Percentiles rank a stretch among this genome's conserved stretches.
Evolutionary conservation across 2,797 vertebrate species (phyloP).

Genomic region (Parauchenoglanis punctatus): DNA sequence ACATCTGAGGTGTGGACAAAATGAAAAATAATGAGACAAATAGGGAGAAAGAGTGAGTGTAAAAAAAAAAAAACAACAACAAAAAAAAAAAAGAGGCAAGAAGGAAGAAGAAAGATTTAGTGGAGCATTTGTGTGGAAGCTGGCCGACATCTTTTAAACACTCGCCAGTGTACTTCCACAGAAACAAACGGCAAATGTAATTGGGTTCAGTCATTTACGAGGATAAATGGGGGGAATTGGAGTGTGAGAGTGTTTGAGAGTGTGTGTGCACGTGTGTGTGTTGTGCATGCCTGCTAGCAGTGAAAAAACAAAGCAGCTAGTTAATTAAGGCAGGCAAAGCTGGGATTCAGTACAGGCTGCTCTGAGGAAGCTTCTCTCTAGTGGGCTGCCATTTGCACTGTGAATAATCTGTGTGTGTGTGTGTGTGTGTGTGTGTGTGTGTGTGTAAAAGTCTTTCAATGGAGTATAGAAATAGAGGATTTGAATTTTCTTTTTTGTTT

Average conservation of each 20-base stretch:
- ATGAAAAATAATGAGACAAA: constrained; percentile 14
- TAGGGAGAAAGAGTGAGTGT: background rate
- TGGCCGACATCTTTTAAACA: constrained; percentile 24
- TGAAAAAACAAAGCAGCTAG: constrained; percentile 33
- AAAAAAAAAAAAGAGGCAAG: background rate
- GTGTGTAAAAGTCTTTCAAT: background rate
- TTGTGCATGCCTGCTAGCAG: constrained; percentile 24
- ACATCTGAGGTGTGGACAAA: constrained; percentile 5
- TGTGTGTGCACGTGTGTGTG: constrained; percentile 30
- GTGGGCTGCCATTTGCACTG: constrained; percentile 62
- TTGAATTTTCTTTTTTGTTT: background rate
- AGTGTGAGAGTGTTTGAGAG: constrained; percentile 19
- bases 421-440: background rate
- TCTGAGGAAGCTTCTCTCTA: constrained; percentile 49
- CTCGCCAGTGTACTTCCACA: constrained; percentile 25
- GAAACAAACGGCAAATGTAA: constrained; percentile 34
- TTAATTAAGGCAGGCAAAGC: constrained; percentile 62
- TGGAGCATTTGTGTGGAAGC: constrained; percentile 22
- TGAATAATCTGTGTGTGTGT: constrained; percentile 49
- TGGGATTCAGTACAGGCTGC: constrained; percentile 41
- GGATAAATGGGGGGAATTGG: constrained; percentile 42
- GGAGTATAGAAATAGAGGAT: constrained; percentile 18
- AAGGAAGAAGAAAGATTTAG: constrained; percentile 18
- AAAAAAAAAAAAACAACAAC: too few species aligned
- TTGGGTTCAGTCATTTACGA: constrained; percentile 34